Evolutionary conservation across 2,888 invertebrate species (phyloP).

Genomic region (Philereme transversata): DNA sequence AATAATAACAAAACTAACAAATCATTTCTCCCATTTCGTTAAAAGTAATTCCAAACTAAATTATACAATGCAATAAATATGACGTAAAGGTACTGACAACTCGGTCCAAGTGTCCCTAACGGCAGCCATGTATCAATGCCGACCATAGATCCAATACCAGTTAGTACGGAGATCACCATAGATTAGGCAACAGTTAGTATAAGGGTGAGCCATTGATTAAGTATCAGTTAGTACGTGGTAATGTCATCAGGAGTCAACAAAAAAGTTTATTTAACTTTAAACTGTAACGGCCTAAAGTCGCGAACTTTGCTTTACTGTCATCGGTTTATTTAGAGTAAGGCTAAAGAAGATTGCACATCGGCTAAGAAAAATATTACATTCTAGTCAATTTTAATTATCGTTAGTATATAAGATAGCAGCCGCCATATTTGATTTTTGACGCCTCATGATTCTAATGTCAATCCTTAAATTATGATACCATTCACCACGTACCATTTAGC

Average conservation of each 20-base stretch:
- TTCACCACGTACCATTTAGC: no score
- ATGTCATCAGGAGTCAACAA: slow-evolving; percentile 49
- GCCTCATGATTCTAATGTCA: no score
- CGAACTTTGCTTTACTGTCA: slow-evolving; percentile 62
- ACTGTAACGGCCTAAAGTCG: slow-evolving; percentile 52
- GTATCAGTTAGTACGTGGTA: background rate
- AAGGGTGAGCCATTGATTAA: slow-evolving; percentile 43
- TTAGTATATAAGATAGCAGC: no score
- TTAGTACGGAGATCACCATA: slow-evolving; percentile 3
- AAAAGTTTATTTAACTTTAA: slow-evolving; percentile 56
- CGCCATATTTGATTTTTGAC: no score
- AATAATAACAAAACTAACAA: slow-evolving; percentile 19
- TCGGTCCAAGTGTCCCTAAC: slow-evolving; percentile 61
- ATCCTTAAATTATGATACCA: no score
- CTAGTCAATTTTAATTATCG: background rate
- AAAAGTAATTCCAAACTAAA: slow-evolving; percentile 39
- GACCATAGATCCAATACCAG: slow-evolving; percentile 9
- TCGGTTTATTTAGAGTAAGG: slow-evolving; percentile 57
- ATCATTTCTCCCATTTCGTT: slow-evolving; percentile 28
- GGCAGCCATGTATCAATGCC: slow-evolving; percentile 65
- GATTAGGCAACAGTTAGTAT: slow-evolving; percentile 43
- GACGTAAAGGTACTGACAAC: slow-evolving; percentile 24
- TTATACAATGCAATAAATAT: slow-evolving; percentile 37
- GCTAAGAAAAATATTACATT: background rate
- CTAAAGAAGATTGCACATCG: slow-evolving; percentile 38